phyloP scores from a whole-genome alignment of 2,888 invertebrate species.

The Drosophila parthenogenetica region DNA sequence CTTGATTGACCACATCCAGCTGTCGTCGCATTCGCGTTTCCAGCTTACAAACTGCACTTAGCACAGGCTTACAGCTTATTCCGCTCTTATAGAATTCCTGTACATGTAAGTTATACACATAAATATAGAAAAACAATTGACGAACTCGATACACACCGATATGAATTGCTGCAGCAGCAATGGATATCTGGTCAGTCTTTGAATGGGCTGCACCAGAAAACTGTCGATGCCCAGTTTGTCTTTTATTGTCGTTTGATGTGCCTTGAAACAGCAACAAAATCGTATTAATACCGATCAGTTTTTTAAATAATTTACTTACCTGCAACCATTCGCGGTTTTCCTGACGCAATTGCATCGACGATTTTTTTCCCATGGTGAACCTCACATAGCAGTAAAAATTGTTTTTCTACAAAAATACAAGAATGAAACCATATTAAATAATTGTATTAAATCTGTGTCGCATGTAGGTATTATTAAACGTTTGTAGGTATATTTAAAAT shows the following conservation, averaged over 20 bases:
- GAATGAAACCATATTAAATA: conserved; percentile 1
- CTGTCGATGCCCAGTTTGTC: conserved; percentile 85
- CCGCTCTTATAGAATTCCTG: conserved; percentile 83
- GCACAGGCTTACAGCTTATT: conserved; percentile 84
- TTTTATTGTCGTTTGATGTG: conserved; percentile 82
- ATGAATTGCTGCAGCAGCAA: conserved; percentile 84
- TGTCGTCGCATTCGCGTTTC: conserved; percentile 84
- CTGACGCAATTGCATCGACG: conserved; percentile 83
- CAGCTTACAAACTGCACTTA: conserved; percentile 83
- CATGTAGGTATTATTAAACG: not conserved
- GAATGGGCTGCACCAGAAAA: conserved; percentile 85
- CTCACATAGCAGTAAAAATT: conserved; percentile 84
- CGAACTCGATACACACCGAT: conserved; percentile 68
- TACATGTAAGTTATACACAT: not conserved
- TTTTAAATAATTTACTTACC: conserved; percentile 55
- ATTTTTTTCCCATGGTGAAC: conserved; percentile 84
- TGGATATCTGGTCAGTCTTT: conserved; percentile 85
- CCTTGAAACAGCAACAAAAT: conserved; percentile 31
- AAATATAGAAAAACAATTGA: not conserved
- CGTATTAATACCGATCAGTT: not conserved
- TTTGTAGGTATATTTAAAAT: conserved; percentile 1
- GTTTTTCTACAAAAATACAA: conserved; percentile 71
- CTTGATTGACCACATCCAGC: conserved; percentile 83
- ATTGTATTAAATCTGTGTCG: not conserved
- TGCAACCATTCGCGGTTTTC: conserved; percentile 82